Evolutionary conservation across 2,888 invertebrate genomes (phyloP).

Genomic region (Acronicta leporina): DNA sequence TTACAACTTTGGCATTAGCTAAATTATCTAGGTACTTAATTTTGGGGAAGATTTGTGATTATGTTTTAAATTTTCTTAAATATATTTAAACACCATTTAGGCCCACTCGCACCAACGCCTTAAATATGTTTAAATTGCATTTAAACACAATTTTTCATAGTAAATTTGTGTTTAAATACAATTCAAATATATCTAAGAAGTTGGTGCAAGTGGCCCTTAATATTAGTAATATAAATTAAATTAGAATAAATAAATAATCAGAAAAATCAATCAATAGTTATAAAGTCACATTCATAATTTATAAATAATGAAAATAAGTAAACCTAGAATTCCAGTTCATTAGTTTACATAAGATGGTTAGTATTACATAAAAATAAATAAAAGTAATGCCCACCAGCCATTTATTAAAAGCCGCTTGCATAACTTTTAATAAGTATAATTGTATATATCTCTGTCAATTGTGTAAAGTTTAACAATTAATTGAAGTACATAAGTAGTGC

Average conservation of each 20-base stretch:
- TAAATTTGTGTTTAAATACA: no score
- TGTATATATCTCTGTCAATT: background rate
- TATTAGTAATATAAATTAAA: background rate
- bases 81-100: background rate
- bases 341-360: no score
- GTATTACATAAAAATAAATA: background rate
- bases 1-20: constrained; percentile 88
- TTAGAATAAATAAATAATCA: background rate
- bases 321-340: no score
- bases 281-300: background rate
- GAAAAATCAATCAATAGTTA: background rate
- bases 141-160: no score
- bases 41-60: constrained; percentile 33
- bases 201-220: no score
- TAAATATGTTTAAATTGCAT: no score
- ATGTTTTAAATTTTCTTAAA: constrained; percentile 1
- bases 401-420: background rate
- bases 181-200: no score
- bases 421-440: background rate
- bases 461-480: background rate
- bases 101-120: no score
- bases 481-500: background rate
- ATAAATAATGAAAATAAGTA: no score
- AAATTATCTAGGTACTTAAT: constrained; percentile 52
- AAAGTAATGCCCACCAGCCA: constrained; percentile 10